A percentile compares a stretch with the other conserved stretches of the same genome.
Evolutionary conservation across 1,140 invertebrate species (phyloP).

Genomic region (Drosophila ficusphila): DNA sequence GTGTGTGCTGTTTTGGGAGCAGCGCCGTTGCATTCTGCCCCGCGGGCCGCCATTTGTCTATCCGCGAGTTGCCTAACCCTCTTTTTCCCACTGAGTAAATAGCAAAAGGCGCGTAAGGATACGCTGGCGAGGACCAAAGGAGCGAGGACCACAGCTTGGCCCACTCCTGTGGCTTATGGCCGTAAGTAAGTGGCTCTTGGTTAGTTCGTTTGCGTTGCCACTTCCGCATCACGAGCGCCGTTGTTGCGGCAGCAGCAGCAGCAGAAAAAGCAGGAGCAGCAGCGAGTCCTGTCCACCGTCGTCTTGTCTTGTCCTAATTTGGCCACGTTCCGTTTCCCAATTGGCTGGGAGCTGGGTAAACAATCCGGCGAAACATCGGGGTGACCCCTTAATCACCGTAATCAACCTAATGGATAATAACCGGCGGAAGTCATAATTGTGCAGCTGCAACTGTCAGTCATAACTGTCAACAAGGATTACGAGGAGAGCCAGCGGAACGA

Average conservation of each 20-base stretch:
- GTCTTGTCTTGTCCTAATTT: conserved; percentile 68
- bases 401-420: conserved; percentile 48
- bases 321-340: conserved; percentile 67
- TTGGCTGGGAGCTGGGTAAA: conserved; percentile 53
- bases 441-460: conserved; percentile 28
- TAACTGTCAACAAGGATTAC: conserved; percentile 38
- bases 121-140: conserved; percentile 1
- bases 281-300: conserved; percentile 51
- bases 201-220: conserved; percentile 77
- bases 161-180: conserved; percentile 66
- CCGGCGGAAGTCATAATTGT: conserved; percentile 40
- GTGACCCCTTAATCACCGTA: conserved; percentile 39
- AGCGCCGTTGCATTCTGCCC: conserved; percentile 34
- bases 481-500: conserved; percentile 33
- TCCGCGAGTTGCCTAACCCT: conserved; percentile 1
- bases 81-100: conserved; percentile 76
- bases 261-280: too few species aligned
- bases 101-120: conserved; percentile 76
- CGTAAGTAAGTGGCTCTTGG: conserved; percentile 81
- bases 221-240: conserved; percentile 62
- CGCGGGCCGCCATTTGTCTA: conserved; percentile 68
- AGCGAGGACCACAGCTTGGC: conserved; percentile 1
- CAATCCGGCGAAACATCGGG: conserved; percentile 22
- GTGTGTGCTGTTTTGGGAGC: conserved; percentile 27
- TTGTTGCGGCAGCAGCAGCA: conserved; percentile 22